A percentile compares a stretch with the other conserved stretches of the same genome.
Conservation (phyloP, 1,140 invertebrate species). For the Diorhabda elongata region DNA sequence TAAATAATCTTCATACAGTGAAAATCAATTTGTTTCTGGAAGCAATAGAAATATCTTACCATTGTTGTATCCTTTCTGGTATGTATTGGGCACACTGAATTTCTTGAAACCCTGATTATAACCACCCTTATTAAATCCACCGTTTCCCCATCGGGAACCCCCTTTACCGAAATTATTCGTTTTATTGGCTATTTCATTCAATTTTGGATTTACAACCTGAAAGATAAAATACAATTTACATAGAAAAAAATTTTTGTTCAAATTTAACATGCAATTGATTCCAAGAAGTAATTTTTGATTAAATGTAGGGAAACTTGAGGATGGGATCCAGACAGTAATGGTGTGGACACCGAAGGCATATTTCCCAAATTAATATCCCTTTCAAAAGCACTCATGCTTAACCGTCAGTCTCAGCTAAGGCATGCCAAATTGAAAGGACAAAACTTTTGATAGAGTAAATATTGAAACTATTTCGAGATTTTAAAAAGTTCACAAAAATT, state of each 20-base stretch:
- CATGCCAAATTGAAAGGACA: slow-evolving; percentile 67
- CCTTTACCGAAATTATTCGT: slow-evolving; percentile 18
- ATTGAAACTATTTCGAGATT: no score
- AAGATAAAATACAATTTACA: slow-evolving; percentile 10
- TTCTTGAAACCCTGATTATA: background rate
- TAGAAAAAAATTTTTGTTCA: background rate
- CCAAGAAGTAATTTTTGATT: background rate
- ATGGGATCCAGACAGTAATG: slow-evolving; percentile 26
- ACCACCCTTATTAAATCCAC: slow-evolving; percentile 7
- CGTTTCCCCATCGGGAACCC: slow-evolving; percentile 11
- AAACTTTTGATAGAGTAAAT: no score
- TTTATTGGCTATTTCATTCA: slow-evolving; percentile 21
- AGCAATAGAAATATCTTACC: background rate
- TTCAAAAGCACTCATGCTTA: slow-evolving; percentile 68
- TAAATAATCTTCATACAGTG: no score
- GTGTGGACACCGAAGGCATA: slow-evolving; percentile 75
- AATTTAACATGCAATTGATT: slow-evolving; percentile 6
- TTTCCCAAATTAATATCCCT: slow-evolving; percentile 58
- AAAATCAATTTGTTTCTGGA: no score
- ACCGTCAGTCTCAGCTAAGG: slow-evolving; percentile 56
- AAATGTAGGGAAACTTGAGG: slow-evolving; percentile 22
- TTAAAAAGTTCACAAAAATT: no score
- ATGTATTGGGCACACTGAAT: background rate
- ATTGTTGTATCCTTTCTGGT: background rate
- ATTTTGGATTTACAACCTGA: slow-evolving; percentile 22